A percentile compares a stretch with the other conserved stretches of the same genome.
Evolutionary conservation across 2,797 vertebrate species (phyloP).

Genomic region (Halcyon leucocephala): DNA sequence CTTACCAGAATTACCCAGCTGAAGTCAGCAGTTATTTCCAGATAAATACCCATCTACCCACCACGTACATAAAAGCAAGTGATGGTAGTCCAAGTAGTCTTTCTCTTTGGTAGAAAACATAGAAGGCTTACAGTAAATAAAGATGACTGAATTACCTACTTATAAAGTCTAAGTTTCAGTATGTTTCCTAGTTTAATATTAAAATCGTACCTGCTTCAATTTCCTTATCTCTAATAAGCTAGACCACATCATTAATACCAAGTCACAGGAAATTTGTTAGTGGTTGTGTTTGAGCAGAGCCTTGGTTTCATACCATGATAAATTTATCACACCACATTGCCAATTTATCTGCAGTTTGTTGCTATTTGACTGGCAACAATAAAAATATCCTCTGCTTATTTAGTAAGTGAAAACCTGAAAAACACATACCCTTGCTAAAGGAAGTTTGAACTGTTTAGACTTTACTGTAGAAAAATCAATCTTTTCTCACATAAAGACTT

Average conservation of each 20-base stretch:
- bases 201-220: neutral
- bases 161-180: conserved; percentile 4
- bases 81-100: neutral
- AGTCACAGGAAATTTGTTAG: neutral
- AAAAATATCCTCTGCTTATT: neutral
- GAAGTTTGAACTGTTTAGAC: neutral
- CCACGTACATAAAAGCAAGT: neutral
- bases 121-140: conserved; percentile 45
- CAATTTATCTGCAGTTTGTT: neutral
- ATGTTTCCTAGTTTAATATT: neutral
- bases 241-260: neutral
- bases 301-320: neutral
- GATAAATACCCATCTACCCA: neutral
- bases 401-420: neutral
- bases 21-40: neutral
- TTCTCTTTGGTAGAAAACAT: neutral
- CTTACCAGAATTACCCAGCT: neutral
- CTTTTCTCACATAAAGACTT: neutral
- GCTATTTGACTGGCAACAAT: conserved; percentile 8
- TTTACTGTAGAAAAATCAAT: neutral
- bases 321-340: neutral
- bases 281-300: neutral
- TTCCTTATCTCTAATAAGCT: neutral
- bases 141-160: neutral
- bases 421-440: neutral